Evolutionary conservation across 2,888 invertebrate species (phyloP).

Genomic region (Amiota communis): DNA sequence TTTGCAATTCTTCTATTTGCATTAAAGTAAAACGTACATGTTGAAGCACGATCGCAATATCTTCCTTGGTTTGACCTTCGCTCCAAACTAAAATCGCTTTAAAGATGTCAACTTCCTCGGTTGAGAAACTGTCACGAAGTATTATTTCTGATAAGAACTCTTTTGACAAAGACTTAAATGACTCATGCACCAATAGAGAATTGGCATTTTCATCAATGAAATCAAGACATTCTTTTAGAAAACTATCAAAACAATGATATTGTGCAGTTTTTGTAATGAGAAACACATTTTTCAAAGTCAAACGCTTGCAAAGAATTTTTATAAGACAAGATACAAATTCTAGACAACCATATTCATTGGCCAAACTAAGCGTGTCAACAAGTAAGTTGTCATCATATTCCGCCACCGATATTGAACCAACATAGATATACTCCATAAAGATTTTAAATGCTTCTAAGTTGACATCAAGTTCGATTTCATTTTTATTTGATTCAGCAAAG

Average conservation of each 20-base stretch:
- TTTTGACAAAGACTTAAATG: neutral
- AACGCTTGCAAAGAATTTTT: neutral
- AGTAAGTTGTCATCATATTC: neutral
- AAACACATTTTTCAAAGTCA: neutral
- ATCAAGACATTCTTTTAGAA: neutral
- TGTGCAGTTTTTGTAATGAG: neutral
- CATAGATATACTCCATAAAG: neutral
- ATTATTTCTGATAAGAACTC: neutral
- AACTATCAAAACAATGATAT: neutral
- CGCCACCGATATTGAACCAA: neutral
- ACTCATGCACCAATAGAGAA: neutral
- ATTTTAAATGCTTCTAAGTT: constrained; percentile 2
- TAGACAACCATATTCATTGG: no score
- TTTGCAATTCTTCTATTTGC: no score
- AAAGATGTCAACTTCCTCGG: neutral
- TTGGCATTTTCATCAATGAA: neutral
- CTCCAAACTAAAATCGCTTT: neutral
- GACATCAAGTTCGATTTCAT: neutral
- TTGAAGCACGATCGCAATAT: no score
- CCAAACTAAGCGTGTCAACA: neutral
- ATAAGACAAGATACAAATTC: neutral
- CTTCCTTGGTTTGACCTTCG: neutral
- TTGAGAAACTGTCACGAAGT: neutral
- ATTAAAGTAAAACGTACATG: no score
- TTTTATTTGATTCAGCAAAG: neutral